Base-by-base conservation (phyloP, 2,888 invertebrate species). In the Agapetus fuscipes region DNA sequence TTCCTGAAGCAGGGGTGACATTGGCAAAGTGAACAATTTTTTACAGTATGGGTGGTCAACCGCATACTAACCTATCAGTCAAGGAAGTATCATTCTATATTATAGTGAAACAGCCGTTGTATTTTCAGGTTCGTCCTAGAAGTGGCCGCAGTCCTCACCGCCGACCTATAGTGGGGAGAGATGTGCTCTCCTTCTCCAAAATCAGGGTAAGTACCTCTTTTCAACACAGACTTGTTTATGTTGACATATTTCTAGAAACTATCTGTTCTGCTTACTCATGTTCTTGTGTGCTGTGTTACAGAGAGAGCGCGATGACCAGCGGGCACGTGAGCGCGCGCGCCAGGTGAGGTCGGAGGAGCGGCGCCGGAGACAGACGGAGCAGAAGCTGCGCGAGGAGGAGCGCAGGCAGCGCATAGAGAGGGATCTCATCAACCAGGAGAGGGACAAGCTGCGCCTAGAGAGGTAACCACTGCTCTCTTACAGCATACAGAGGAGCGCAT, bases 381-480 rank as follows among this genome's bases (percentile, higher is more conserved):
- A 81, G 29, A 76, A 84, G 16, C 79, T 85, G 50, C 73, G 84
- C 3, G 88, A 87, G 54, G 76, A 84, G 9, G 88, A 91, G 55
- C 72, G 88, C 3, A 74, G 84, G 7, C 87, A 91, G 57, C 76
- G 87, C 3, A 83, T 84, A 56, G 91, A 94, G 64, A 85, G 89
- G 25, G 75, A 81, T 30, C 78, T 87, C 35, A 71, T 91, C 35
- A 83, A 82, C 43, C 72, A 85, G 34, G 89, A 90, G 58, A 71
- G 87, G 16, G 84, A 87, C 53, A 84, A 85, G 54, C 63, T 90
- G 46, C 74, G 84, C 30, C 64, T 85, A 10, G 94, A 94, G 62
- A 76, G 68, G 70, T 69, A 51, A 14, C 31, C 20, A 20, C 20
- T n/a, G n/a, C n/a, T n/a, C n/a, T n/a, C n/a, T n/a, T n/a, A n/a